Base-by-base conservation (phyloP, 2,113 vertebrate species). In the Pituophis catenifer region DNA sequence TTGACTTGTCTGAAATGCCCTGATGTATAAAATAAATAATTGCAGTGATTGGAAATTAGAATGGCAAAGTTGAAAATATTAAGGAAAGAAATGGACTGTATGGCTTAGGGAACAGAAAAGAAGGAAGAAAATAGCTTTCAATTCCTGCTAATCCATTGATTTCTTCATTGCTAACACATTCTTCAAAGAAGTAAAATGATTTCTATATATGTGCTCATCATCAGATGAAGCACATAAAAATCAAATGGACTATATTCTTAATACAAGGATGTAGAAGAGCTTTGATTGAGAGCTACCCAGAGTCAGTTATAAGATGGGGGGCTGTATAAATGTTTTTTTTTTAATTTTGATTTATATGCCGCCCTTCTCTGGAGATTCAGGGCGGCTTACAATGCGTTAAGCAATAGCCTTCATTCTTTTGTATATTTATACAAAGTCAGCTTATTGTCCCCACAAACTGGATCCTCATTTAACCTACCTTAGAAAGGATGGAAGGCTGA, bases 1-100 rank as follows among this genome's bases (percentile, higher is more conserved):
- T 92, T 92, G 85, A 92, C 44, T 87, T 62, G 44, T 92, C 57
- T 92, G 85, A 87, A 87, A 29, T 87, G 91, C 85, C 44, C 55
- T 24, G 85, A 48, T 62, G 85, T 87, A 33, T 52, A 26, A 62
- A 87, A 92, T 87, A 91, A 91, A 86, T 91, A 91, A 91, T 91
- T 91, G 91, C 81, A 90, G 26, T 75, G n/a, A 75, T 19, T 75
- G 65, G 65, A 75, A 75, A 75, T n/a, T 33, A 33, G 65, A 17
- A 33, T 75, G n/a, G n/a, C 15, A 33, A 33, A 33, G 13, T 75
- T 75, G n/a, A 33, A 75, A 75, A 33, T 33, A 75, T 75, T 75
- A 75, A 33, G 6, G 65, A 33, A 17, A 75, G n/a, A 33, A 75
- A 75, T 33, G 65, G 13, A 2, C n/a, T 17, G 13, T 8, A 3